phyloP scores from a whole-genome alignment of 1,140 invertebrate species.

The Anagrus nilaparvatae region DNA sequence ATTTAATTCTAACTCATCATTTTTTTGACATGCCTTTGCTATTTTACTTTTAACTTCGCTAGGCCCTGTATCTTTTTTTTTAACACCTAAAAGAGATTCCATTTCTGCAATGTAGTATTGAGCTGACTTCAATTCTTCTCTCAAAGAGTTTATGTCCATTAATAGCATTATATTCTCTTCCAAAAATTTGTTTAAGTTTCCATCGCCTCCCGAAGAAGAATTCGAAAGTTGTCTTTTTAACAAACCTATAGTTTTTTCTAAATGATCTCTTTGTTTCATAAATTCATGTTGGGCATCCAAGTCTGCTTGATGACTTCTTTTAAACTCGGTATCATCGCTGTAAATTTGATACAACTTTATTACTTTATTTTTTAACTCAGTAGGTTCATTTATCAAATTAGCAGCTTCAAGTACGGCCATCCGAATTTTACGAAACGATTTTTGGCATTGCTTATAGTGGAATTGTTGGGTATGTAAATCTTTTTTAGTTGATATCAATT shows the following conservation, averaged over 20 bases:
- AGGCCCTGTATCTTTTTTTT: conserved; percentile 43
- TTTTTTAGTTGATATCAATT: conserved; percentile 56
- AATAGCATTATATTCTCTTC: conserved; percentile 69
- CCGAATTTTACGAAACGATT: conserved; percentile 61
- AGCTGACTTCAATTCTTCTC: conserved; percentile 55
- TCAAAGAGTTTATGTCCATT: conserved; percentile 61
- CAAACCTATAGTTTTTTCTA: conserved; percentile 61
- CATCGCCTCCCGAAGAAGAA: conserved; percentile 33
- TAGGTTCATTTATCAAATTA: conserved; percentile 63
- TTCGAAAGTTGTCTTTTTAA: conserved; percentile 47
- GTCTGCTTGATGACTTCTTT: conserved; percentile 51
- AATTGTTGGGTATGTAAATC: conserved; percentile 59
- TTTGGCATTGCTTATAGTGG: conserved; percentile 51
- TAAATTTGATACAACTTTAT: conserved; percentile 67
- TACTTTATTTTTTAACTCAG: conserved; percentile 66
- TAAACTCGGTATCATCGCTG: conserved; percentile 55
- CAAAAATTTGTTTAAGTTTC: conserved; percentile 40
- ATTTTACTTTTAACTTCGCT: conserved; percentile 48
- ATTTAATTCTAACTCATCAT: conserved; percentile 48
- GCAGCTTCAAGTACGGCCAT: conserved; percentile 69
- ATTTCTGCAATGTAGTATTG: conserved; percentile 54
- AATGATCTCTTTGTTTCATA: conserved; percentile 64
- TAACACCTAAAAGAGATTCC: conserved; percentile 57
- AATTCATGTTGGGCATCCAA: conserved; percentile 69
- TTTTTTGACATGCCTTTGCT: conserved; percentile 48